Percentiles rank a stretch among this genome's conserved stretches.
These are phyloP conservation scores for Coranthus polyacanthus DNA, from an alignment of 2,797 vertebrate genomes.

Conservation along the genomic window DNA sequence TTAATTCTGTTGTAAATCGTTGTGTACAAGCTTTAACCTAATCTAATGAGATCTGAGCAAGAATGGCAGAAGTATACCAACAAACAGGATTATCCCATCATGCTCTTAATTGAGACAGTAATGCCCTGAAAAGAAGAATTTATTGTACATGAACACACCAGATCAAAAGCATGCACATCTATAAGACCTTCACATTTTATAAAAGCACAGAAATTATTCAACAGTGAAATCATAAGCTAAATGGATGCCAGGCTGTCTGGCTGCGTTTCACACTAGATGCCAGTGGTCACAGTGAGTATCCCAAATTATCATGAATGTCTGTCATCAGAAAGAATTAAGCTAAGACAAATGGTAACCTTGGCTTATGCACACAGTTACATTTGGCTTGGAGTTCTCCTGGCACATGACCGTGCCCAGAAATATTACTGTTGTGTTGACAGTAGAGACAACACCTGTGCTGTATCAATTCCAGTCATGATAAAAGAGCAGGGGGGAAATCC, in stretches of 20 bases:
- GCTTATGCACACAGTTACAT: slow-evolving; percentile 46
- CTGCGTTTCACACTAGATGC: slow-evolving; percentile 37
- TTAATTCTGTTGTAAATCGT: background rate
- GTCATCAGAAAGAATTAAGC: slow-evolving; percentile 54
- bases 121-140: background rate
- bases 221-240: slow-evolving; percentile 9
- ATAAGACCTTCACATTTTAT: slow-evolving; percentile 13
- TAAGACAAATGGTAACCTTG: slow-evolving; percentile 66
- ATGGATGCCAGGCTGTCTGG: slow-evolving; percentile 9
- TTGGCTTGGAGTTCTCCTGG: slow-evolving; percentile 29
- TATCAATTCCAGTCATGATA: slow-evolving; percentile 22
- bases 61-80: slow-evolving; percentile 2
- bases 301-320: slow-evolving; percentile 57
- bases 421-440: slow-evolving; percentile 57
- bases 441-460: slow-evolving; percentile 51
- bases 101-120: slow-evolving; percentile 9
- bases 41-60: slow-evolving; percentile 21
- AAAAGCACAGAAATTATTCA: slow-evolving; percentile 8
- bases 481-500: slow-evolving; percentile 12
- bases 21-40: slow-evolving; percentile 11
- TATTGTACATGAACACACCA: background rate
- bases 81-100: slow-evolving; percentile 12
- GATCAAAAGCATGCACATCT: too few species aligned
- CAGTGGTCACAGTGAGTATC: slow-evolving; percentile 29
- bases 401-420: slow-evolving; percentile 43